These are phyloP conservation scores for Propsilocerus akamusi DNA, from an alignment of 1,140 invertebrate genomes.

Conservation along the genomic window DNA sequence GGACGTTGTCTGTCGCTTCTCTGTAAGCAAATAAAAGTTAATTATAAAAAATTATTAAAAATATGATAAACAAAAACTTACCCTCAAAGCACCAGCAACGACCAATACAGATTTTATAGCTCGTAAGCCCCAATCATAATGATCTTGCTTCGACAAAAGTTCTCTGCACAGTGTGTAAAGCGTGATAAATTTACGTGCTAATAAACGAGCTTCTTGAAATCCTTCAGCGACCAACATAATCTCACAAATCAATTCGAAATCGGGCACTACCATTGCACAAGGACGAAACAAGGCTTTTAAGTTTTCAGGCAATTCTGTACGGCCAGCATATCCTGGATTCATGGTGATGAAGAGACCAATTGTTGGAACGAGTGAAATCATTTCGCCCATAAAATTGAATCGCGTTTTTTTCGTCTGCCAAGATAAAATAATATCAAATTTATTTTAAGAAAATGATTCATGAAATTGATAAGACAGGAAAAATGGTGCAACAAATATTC, in stretches of 20 bases:
- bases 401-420: slow-evolving; percentile 66
- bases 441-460: too few species aligned
- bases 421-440: too few species aligned
- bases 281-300: slow-evolving; percentile 35
- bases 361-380: slow-evolving; percentile 58
- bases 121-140: slow-evolving; percentile 91
- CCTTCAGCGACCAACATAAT: slow-evolving; percentile 97
- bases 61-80: slow-evolving; percentile 3
- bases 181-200: slow-evolving; percentile 92
- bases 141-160: slow-evolving; percentile 88
- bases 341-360: slow-evolving; percentile 91
- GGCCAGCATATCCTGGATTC: slow-evolving; percentile 78
- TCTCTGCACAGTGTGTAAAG: slow-evolving; percentile 90
- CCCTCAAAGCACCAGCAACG: slow-evolving; percentile 70
- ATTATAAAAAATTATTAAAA: slow-evolving; percentile 6
- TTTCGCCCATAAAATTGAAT: slow-evolving; percentile 92
- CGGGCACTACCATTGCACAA: slow-evolving; percentile 79
- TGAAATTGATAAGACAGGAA: too few species aligned
- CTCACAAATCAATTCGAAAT: slow-evolving; percentile 94
- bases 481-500: too few species aligned
- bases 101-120: slow-evolving; percentile 94
- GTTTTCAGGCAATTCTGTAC: slow-evolving; percentile 20
- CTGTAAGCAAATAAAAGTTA: slow-evolving; percentile 16
- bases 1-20: slow-evolving; percentile 77
- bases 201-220: slow-evolving; percentile 81